Evolutionary conservation across 2,113 vertebrate genomes (phyloP), one percentile per base, ranked within the genome.

Genomic region (Anhinga rufa): DNA sequence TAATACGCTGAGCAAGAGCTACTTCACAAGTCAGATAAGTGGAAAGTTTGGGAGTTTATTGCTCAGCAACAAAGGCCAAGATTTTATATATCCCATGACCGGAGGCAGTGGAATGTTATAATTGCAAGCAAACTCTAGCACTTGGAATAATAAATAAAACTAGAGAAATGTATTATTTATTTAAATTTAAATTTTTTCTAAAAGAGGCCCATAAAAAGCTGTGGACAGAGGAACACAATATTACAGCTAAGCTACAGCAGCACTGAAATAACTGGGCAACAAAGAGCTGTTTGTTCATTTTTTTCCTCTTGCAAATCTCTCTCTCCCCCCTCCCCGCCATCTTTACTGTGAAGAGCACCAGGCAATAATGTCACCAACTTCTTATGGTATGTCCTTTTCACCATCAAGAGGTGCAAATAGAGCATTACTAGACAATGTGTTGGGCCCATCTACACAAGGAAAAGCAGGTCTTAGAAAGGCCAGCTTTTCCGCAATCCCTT

Each of bases 361-460:
- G 68, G 29, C n/a, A 80, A 40, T 55, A 82, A 75, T 17, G 9
- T 46, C 76, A 60, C 32, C 49, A 88, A 8, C 20, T 71, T 71
- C 16, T 85, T 28, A 54, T 1, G 14, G 5, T 10, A 46, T 6
- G 5, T 60, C 32, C 38, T 60, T 66, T 87, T 25, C 34, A 82
- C 13, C 38, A 49, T 31, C 24, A 69, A 25, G 6, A 58, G 4
- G n/a, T 46, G 38, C 46, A 82, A 91, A 78, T 44, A 75, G 1
- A 89, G 25, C 18, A 69, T n/a, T 46, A 64, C 2, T 0, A 79
- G 48, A 48, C 0, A 66, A 57, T 9, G 0, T 0, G 7, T 16
- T 64, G 29, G 14, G 40, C 24, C 12, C 24, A 57, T 28, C 36
- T 34, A 84, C 24, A n/a, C 9, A 78, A 79, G 24, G 26, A 90